Base-by-base conservation (phyloP, 2,888 invertebrate species). In the Dynastes tityus region DNA sequence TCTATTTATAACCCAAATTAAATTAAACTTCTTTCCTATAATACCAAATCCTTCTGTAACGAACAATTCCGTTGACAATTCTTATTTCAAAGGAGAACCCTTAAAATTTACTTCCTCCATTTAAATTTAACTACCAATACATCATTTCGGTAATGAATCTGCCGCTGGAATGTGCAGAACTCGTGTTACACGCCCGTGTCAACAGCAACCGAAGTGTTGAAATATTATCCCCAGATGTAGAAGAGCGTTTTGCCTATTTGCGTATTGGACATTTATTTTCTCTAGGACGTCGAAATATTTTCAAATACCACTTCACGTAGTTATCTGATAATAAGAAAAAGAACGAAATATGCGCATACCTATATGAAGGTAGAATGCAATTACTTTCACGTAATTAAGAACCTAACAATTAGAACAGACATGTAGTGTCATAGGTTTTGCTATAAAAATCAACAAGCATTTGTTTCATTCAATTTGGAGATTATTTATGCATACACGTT, bases 121-220 rank as follows among this genome's bases (percentile, higher is more conserved):
- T 58, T 73, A 73, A 73, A 73, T 73, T 73, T 73, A 73, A 61
- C 40, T 58, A 22, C 11, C 58, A 40, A 61, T 73, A 61, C 22
- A 73, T 73, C 73, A 73, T 73, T 73, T 61, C 6, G 58, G 73
- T 45, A 58, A 61, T 58, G 73, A 58, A 73, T 73, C 73, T 61
- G 58, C 40, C 40, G 32, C n/a, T 29, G 58, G 73, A 73, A 73
- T 73, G 61, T 73, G 73, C 73, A 73, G 61, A 73, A 73, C 73
- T 73, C 73, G 61, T 73, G 73, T 73, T 71, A 71, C 71, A 65
- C 73, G 64, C 51, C 65, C 73, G 78, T 78, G 78, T 71, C 65
- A 73, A 78, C 71, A 53, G 73, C 11, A 65, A 55, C 73, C 51
- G 73, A 22, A 22, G 71, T 71, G 71, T 78, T 65, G 78, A 73